Conservation (phyloP, 64 coral and sea anemone genomes). For the Stichodactyla helianthus region DNA sequence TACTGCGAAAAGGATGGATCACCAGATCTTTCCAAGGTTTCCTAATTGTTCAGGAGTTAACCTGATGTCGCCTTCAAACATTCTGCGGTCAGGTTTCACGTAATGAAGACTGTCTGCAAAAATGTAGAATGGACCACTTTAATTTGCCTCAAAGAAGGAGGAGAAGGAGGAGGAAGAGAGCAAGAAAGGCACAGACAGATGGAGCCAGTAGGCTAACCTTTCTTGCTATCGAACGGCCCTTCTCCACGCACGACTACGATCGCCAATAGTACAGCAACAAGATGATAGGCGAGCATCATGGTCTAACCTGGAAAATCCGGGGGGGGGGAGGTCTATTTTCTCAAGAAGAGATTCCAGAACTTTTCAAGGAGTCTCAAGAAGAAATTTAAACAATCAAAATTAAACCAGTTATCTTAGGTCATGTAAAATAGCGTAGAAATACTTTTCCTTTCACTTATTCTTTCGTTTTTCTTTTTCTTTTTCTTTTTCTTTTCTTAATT, state of each 20-base stretch:
- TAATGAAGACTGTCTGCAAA: not conserved
- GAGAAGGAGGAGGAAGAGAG: not conserved
- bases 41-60: constrained; percentile 50
- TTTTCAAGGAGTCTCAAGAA: too few relatives aligned
- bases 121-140: not conserved
- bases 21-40: constrained; percentile 45
- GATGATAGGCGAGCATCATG: not conserved
- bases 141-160: not conserved
- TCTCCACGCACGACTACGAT: not conserved
- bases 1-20: constrained; percentile 32
- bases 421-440: too few relatives aligned
- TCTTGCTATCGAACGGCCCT: not conserved
- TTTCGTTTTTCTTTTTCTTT: too few relatives aligned
- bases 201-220: not conserved
- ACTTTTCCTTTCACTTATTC: too few relatives aligned
- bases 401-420: too few relatives aligned
- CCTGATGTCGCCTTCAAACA: constrained; percentile 83
- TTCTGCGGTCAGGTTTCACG: constrained; percentile 26
- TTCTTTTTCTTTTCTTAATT: too few relatives aligned
- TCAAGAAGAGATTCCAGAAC: too few relatives aligned
- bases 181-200: not conserved
- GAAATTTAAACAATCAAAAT: too few relatives aligned
- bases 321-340: too few relatives aligned
- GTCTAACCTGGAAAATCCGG: not conserved
- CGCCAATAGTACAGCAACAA: not conserved